Evolutionary conservation across 2,113 vertebrate genomes (phyloP).

Genomic region (Pseudorectes ferrugineus): DNA sequence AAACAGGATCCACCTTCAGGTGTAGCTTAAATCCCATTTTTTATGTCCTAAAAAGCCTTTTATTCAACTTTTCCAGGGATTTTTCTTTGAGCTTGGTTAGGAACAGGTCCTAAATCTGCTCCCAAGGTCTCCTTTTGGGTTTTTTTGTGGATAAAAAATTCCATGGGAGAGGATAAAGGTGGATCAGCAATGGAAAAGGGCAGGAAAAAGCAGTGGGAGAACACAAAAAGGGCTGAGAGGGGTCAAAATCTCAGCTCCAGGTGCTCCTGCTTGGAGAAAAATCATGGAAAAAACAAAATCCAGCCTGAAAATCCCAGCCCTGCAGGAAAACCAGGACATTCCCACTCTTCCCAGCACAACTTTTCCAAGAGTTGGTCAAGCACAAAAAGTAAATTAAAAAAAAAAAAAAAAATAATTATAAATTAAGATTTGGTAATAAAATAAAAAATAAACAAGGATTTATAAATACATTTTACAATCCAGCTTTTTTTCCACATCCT

Average conservation of each 20-base stretch:
- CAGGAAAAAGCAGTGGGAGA: not conserved
- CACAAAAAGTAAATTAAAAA: not conserved
- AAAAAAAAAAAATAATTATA: not conserved
- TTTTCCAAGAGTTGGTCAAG: not conserved
- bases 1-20: not conserved
- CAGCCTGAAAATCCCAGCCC: not conserved
- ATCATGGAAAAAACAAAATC: not conserved
- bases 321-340: not conserved
- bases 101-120: not conserved
- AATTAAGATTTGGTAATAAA: conserved; percentile 12
- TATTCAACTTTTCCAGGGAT: not conserved
- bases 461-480: not conserved
- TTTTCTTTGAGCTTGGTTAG: not conserved
- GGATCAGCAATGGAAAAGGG: not conserved
- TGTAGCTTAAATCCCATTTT: not conserved
- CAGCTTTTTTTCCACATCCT: not conserved
- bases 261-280: not conserved
- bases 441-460: not conserved
- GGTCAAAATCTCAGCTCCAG: not conserved
- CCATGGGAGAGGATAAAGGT: not conserved
- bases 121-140: not conserved
- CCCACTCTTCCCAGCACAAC: not conserved
- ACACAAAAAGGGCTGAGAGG: not conserved
- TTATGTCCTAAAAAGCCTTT: not conserved
- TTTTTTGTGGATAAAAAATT: not conserved